Conservation (phyloP, 2,113 vertebrate genomes). For the Natator depressus region DNA sequence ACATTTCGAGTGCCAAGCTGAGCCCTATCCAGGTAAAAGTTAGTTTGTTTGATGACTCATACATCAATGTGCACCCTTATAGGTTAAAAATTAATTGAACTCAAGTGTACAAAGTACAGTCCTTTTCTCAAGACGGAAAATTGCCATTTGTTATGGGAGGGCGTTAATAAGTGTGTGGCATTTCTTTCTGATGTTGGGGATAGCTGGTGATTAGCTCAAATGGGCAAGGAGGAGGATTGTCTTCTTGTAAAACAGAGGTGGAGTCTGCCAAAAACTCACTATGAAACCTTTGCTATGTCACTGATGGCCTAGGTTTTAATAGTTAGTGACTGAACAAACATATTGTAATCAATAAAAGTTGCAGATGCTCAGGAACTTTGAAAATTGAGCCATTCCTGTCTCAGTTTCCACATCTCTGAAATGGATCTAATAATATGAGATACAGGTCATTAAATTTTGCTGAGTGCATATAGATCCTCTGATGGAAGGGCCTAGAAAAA, state of each 20-base stretch:
- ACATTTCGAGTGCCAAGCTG: not conserved
- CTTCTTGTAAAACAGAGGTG: not conserved
- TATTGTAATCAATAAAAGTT: not conserved
- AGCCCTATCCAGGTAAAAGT: not conserved
- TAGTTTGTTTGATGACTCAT: not conserved
- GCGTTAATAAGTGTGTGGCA: not conserved
- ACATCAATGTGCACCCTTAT: not conserved
- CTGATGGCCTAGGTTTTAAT: not conserved
- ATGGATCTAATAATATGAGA: not conserved
- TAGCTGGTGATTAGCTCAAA: not conserved
- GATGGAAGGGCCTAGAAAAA: not conserved
- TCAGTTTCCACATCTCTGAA: not conserved
- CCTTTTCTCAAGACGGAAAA: not conserved
- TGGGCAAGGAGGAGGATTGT: not conserved
- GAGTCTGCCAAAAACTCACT: not conserved
- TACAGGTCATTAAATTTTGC: not conserved
- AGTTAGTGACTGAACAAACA: not conserved
- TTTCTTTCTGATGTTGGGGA: not conserved
- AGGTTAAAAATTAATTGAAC: not conserved
- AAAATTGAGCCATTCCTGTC: not conserved
- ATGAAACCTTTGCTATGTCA: not conserved
- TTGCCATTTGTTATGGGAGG: accelerated
- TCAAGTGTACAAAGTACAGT: not conserved
- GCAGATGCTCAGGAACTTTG: not conserved
- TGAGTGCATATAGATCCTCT: not conserved